Evolutionary conservation across 2,888 invertebrate species (phyloP), one percentile per base, ranked within the genome.

Genomic region (Limulus polyphemus): DNA sequence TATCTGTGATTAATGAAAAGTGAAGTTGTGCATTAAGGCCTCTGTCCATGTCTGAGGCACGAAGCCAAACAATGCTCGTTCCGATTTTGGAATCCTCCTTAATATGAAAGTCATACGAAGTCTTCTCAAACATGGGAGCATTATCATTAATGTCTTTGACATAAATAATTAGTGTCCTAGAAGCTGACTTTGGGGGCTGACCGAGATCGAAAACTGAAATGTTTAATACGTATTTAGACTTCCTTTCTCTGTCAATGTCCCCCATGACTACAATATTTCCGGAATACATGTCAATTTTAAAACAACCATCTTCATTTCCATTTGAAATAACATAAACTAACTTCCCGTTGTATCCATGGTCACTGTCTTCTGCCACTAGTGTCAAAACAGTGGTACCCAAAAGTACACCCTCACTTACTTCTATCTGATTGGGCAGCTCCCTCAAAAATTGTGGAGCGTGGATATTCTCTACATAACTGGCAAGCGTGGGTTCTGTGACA

Each of bases 91-190:
- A 87, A 71, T 87, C 88, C 76, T 97, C 95, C 0, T 87, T 84
- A 0, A 95, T 86, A 58, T 86, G 82, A 72, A 92, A 88, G 73
- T 87, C 88, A 0, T 64, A 67, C 46, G 65, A 77, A 0, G 86
- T 79, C 73, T 88, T 87, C 70, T 86, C 85, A 74, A 97, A 92
- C 69, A 84, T 83, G 0, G 97, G 97, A 3, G 86, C 82, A 76
- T 94, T 93, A 76, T 95, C 95, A 76, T 94, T 93, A 2, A 89
- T 86, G 75, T 94, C 93, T 14, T 88, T 78, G 10, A 94, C 84
- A 4, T 84, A 85, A 57, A 93, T 83, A 3, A 88, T 85, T 13
- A 89, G 79, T 69, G 87, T 80, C 65, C 86, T 83, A 0, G 88
- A 90, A 0, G 83, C 80, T 0, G 87, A 84, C 73, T 88, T 88